Percentiles rank a stretch among this genome's conserved stretches.
Conservation (phyloP, 2,797 vertebrate genomes). For the Sebastes iracundus region DNA sequence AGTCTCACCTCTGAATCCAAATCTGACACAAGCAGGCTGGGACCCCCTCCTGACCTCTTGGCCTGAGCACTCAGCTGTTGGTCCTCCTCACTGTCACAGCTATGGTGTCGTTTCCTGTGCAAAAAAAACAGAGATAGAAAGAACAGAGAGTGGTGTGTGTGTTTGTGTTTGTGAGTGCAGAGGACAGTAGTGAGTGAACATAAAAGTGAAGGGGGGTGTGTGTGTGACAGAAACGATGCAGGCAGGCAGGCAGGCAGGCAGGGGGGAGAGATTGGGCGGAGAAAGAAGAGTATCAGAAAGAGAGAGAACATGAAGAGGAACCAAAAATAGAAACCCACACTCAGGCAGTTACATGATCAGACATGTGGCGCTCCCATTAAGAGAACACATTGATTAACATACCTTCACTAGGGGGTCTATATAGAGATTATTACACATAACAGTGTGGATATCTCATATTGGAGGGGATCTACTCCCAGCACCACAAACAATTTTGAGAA, state of each 20-base stretch:
- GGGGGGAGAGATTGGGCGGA: not conserved
- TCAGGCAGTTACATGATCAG: constrained; percentile 58
- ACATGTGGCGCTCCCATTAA: constrained; percentile 42
- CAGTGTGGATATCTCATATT: not conserved
- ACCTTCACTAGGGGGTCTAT: not conserved
- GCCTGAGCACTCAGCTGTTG: constrained; percentile 87
- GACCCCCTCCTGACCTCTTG: constrained; percentile 86
- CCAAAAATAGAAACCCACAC: constrained; percentile 72
- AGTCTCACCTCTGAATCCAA: constrained; percentile 83
- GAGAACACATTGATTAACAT: constrained; percentile 29
- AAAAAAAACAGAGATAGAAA: constrained; percentile 14
- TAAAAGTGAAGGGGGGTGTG: not conserved
- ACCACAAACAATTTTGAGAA: too few relatives aligned
- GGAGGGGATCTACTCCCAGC: too few relatives aligned
- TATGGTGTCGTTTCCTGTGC: constrained; percentile 90
- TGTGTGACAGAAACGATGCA: constrained; percentile 29
- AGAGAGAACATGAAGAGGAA: constrained; percentile 42
- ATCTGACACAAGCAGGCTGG: constrained; percentile 77
- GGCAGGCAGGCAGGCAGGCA: not conserved
- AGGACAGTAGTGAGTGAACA: not conserved
- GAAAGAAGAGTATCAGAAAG: constrained; percentile 20
- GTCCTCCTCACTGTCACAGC: constrained; percentile 86
- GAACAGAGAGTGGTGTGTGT: not conserved
- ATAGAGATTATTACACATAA: not conserved
- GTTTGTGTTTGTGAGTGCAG: not conserved